phyloP scores from a whole-genome alignment of 1,140 invertebrate species.

The Aplysia californica region DNA sequence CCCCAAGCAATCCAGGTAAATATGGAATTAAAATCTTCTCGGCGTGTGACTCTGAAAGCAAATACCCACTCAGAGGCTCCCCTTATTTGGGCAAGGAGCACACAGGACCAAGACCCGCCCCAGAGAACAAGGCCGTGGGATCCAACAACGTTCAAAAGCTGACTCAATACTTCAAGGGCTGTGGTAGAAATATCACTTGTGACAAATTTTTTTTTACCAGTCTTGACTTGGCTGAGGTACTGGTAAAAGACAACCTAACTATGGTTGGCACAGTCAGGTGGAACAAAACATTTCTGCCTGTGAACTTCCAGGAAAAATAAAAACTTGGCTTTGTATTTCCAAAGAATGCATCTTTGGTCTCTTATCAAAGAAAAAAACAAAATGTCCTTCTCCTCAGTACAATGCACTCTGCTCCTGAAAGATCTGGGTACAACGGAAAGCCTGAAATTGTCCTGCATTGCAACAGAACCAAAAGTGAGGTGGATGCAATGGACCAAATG shows the following conservation, averaged over 20 bases:
- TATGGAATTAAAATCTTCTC: constrained; percentile 67
- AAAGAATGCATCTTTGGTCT: too few species aligned
- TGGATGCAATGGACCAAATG: constrained; percentile 60
- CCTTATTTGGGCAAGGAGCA: constrained; percentile 26
- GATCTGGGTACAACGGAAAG: constrained; percentile 54
- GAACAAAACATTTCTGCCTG: constrained; percentile 22
- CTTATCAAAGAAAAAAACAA: too few species aligned
- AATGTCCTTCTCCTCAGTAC: constrained; percentile 61
- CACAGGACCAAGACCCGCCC: background rate
- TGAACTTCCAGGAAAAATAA: constrained; percentile 22
- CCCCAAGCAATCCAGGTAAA: constrained; percentile 69
- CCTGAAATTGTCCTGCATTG: constrained; percentile 66
- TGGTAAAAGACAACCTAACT: constrained; percentile 14
- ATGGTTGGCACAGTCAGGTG: background rate
- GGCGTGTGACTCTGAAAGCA: constrained; percentile 23
- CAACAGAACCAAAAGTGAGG: constrained; percentile 67
- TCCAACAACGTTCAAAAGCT: constrained; percentile 7
- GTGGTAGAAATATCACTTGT: constrained; percentile 27
- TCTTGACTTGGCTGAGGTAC: constrained; percentile 10
- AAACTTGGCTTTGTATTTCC: constrained; percentile 30
- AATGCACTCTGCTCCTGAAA: too few species aligned
- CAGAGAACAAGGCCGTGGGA: constrained; percentile 3
- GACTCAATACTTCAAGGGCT: constrained; percentile 1
- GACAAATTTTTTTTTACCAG: constrained; percentile 36
- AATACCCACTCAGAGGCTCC: constrained; percentile 28